A percentile compares a stretch with the other conserved stretches of the same genome.
phyloP scores from a whole-genome alignment of 2,888 invertebrate genomes.

The Pachycephus smyrnensis region DNA sequence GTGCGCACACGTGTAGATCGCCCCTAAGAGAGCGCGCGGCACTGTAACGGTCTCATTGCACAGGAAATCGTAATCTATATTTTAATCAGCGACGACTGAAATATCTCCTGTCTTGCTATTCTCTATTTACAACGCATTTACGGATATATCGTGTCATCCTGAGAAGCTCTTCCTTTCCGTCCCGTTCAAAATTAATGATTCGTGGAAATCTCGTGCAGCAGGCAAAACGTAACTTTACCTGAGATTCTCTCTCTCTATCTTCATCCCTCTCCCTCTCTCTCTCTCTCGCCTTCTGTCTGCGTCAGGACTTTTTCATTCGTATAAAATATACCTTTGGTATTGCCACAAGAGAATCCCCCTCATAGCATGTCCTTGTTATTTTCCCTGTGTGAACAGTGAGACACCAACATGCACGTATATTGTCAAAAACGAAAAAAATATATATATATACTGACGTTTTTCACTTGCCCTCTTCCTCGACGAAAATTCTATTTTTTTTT shows the following conservation, averaged over 20 bases:
- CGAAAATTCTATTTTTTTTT: no score
- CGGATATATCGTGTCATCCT: not conserved
- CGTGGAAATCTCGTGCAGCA: not conserved
- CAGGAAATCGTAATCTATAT: constrained; percentile 43
- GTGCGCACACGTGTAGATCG: constrained; percentile 3
- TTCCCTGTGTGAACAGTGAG: not conserved
- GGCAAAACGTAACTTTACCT: not conserved
- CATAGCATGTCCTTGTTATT: not conserved
- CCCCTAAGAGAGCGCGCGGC: constrained; percentile 18
- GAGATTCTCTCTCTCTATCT: not conserved
- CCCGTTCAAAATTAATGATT: not conserved
- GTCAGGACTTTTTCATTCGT: not conserved
- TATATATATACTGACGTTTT: no score
- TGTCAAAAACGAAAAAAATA: not conserved
- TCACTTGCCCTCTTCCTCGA: no score
- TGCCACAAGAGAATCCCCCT: not conserved
- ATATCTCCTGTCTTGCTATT: constrained; percentile 25
- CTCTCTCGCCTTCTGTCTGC: not conserved
- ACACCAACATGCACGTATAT: not conserved
- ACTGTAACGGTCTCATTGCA: constrained; percentile 18
- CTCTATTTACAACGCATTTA: not conserved
- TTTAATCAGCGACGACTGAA: constrained; percentile 34
- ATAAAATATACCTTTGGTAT: not conserved
- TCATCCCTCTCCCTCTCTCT: not conserved
- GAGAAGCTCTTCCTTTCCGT: not conserved